Percentiles rank a stretch among this genome's conserved stretches.
Conservation (phyloP, 2,797 vertebrate species). For the Cetoscarus ocellatus region DNA sequence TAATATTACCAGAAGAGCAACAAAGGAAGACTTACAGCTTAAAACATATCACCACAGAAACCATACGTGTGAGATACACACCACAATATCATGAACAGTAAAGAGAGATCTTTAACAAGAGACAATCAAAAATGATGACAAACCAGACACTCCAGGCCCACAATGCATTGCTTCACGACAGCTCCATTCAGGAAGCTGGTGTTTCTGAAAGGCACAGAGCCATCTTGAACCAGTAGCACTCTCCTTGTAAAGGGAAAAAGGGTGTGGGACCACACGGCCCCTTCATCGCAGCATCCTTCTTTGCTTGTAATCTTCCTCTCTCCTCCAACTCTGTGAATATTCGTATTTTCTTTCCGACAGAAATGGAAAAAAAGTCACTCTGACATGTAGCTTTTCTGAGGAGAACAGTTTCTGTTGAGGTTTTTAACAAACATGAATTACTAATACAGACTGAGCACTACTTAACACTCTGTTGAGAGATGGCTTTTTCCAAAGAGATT, state of each 20-base stretch:
- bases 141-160: constrained; percentile 83
- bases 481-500: constrained; percentile 89
- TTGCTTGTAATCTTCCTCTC: constrained; percentile 36
- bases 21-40: constrained; percentile 86
- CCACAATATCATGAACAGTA: constrained; percentile 76
- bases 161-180: constrained; percentile 88
- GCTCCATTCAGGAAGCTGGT: constrained; percentile 85
- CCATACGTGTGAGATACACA: constrained; percentile 76
- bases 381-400: constrained; percentile 76
- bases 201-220: constrained; percentile 90
- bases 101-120: constrained; percentile 75
- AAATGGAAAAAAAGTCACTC: constrained; percentile 85
- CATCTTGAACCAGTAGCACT: constrained; percentile 86
- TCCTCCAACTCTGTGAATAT: constrained; percentile 66
- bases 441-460: constrained; percentile 84
- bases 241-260: constrained; percentile 84
- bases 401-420: constrained; percentile 81
- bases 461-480: constrained; percentile 84
- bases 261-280: constrained; percentile 65
- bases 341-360: constrained; percentile 82
- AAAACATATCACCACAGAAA: constrained; percentile 79
- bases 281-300: constrained; percentile 75
- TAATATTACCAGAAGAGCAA: constrained; percentile 82
- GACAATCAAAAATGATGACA: constrained; percentile 82
- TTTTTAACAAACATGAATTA: constrained; percentile 81